phyloP scores from a whole-genome alignment of 2,113 vertebrate species.

The Potamarius usumacintae region DNA sequence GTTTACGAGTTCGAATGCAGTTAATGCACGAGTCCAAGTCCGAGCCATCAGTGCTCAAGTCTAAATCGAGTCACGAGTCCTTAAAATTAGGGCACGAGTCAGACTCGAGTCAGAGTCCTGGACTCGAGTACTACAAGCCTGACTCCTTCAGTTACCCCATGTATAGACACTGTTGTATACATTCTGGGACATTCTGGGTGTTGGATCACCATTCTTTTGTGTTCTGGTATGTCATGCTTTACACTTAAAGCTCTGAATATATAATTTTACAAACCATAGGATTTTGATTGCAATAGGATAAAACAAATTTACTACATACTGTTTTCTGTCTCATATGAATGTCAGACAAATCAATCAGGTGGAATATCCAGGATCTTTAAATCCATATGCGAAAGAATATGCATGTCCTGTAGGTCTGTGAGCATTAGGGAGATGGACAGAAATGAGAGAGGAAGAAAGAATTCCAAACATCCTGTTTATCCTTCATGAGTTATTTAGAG shows the following conservation, averaged over 20 bases:
- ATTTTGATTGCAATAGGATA: not conserved
- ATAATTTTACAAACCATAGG: not conserved
- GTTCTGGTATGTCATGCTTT: not conserved
- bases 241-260: not conserved
- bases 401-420: not conserved
- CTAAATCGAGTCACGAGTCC: too few species aligned
- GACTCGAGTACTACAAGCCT: too few species aligned
- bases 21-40: too few species aligned
- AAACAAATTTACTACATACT: not conserved
- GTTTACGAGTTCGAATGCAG: too few species aligned
- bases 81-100: too few species aligned
- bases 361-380: slow-evolving; percentile 10
- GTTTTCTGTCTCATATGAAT: not conserved
- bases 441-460: not conserved
- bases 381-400: not conserved
- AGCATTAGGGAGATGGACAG: slow-evolving; percentile 1
- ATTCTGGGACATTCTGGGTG: too few species aligned
- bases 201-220: not conserved
- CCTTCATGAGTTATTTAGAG: slow-evolving; percentile 54
- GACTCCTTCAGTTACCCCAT: too few species aligned
- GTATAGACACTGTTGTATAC: too few species aligned
- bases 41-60: too few species aligned
- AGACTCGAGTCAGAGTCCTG: too few species aligned
- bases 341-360: not conserved
- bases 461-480: slow-evolving; percentile 47